Evolutionary conservation across 2,888 invertebrate genomes (phyloP), one percentile per base, ranked within the genome.

Genomic region (Ectemnius continuus): DNA sequence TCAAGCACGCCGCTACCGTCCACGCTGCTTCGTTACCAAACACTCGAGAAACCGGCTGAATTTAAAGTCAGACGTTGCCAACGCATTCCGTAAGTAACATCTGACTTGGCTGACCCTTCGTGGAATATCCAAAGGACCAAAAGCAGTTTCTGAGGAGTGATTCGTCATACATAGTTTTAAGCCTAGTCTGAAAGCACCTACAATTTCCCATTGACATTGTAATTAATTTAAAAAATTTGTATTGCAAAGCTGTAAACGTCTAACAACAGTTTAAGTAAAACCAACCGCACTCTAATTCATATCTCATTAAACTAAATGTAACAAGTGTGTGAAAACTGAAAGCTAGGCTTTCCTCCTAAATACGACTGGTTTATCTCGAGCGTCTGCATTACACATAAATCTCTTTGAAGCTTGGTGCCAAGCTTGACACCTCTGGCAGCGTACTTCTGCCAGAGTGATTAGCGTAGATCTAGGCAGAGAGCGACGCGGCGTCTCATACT

Each of bases 11-110:
- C 4, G 18, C 52, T 52, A 52, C 52, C 52, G 14, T 52, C 16
- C 52, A 52, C 14, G n/a, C 1, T 18, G 60, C 13, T n/a, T 14
- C 16, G 0, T 26, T 28, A 46, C 14, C 20, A 20, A 4, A 16
- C 23, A 14, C 23, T 4, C n/a, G 58, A 11, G 61, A 61, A 65
- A 58, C 23, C 60, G 45, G 52, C 52, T 52, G 8, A 14, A 52
- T 16, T 52, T 52, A 4, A 52, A 36, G 36, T 6, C 36, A 8
- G 36, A 36, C 52, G 5, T 52, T 52, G 52, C 16, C 52, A 16
- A 52, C 8, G 16, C 52, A 52, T 52, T 52, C 52, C 16, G 52
- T 52, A 14, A 6, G 52, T 52, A 13, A 52, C 52, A n/a, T 16
- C 14, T 16, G 16, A 1, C 16, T 52, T 52, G 1, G 52, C 4